Conservation (phyloP, 2,797 vertebrate species). For the Micrastur ruficollis region DNA sequence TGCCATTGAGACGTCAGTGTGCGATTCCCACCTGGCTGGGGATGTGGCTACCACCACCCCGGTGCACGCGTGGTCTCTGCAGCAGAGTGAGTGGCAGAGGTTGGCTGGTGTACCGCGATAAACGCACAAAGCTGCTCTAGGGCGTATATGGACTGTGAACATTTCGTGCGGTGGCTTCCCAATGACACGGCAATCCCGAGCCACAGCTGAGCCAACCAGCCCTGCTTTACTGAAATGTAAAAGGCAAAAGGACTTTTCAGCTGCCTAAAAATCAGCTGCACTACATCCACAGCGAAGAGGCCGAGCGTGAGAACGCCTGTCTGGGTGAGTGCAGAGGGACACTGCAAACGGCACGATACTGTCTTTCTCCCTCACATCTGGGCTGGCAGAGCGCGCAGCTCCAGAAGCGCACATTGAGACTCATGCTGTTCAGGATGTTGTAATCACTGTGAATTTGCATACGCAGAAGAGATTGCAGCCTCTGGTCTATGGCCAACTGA, state of each 20-base stretch:
- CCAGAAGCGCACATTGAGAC: background rate
- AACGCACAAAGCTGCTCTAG: background rate
- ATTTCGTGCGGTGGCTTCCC: background rate
- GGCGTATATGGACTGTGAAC: background rate
- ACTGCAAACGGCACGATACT: accelerated
- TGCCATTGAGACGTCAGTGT: background rate
- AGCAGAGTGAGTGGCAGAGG: conserved; percentile 40
- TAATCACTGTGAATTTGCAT: background rate
- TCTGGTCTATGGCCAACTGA: accelerated
- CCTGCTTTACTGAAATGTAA: background rate
- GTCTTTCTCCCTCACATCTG: background rate
- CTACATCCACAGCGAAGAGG: background rate
- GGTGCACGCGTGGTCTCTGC: conserved; percentile 39
- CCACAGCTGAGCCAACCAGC: background rate
- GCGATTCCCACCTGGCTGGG: background rate
- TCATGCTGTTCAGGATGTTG: background rate
- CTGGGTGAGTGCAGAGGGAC: background rate
- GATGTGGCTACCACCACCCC: conserved; percentile 36
- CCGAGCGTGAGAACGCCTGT: accelerated
- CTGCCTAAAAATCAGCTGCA: background rate
- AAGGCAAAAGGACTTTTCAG: background rate
- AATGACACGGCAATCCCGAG: background rate
- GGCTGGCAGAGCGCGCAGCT: background rate
- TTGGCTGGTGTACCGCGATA: background rate
- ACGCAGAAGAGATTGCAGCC: background rate